These are phyloP conservation scores for Dinocampus coccinellae DNA, from an alignment of 2,888 invertebrate species.

Conservation along the genomic window DNA sequence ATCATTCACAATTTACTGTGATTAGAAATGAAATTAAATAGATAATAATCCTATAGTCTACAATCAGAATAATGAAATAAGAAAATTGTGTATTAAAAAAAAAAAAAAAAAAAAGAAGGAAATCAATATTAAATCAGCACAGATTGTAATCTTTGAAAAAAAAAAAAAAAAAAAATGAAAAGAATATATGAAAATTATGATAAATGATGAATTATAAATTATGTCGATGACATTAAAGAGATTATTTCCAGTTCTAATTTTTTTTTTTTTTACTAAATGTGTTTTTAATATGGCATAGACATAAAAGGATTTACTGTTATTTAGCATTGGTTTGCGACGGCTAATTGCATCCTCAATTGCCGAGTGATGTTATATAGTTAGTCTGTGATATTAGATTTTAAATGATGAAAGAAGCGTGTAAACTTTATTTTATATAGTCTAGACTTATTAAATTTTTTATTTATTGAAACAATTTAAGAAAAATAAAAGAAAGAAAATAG, in stretches of 20 bases:
- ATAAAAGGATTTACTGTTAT: conserved; percentile 39
- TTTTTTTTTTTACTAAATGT: neutral
- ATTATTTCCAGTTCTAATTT: neutral
- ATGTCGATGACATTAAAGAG: neutral
- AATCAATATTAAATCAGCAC: no score
- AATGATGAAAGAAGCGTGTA: neutral
- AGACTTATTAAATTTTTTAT: neutral
- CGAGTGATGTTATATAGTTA: conserved; percentile 18
- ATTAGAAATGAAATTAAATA: no score
- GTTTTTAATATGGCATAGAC: conserved; percentile 10
- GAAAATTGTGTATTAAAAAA: no score
- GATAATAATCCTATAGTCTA: no score
- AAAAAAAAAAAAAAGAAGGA: no score
- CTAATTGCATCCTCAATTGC: conserved; percentile 46
- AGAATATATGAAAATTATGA: no score
- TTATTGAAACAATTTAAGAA: neutral
- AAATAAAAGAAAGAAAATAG: neutral
- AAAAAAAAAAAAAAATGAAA: no score
- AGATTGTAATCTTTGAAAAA: no score
- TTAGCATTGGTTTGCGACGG: conserved; percentile 8
- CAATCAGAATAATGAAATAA: no score
- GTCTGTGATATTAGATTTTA: no score
- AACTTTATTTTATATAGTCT: neutral
- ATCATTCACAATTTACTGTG: no score
- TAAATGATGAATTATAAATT: no score